Conservation (phyloP, 2,113 vertebrate genomes). For the Gracilinanus agilis region DNA sequence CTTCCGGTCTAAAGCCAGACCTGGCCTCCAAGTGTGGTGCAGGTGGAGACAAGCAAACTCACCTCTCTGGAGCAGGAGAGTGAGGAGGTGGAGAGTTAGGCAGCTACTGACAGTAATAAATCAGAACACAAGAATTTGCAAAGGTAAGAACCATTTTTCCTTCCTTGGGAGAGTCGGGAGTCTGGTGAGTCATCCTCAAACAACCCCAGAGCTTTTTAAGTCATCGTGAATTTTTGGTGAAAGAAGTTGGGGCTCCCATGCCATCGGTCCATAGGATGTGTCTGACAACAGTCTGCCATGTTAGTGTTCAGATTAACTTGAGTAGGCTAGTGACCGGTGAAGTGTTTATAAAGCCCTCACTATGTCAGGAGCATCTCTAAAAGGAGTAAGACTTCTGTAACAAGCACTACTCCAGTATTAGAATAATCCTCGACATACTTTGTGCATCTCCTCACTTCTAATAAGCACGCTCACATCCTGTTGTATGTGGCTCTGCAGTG, state of each 20-base stretch:
- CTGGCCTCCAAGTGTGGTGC: neutral
- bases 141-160: neutral
- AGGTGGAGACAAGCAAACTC: neutral
- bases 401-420: neutral
- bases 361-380: neutral
- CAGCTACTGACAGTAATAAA: neutral
- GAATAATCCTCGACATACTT: neutral
- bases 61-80: neutral
- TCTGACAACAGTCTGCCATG: neutral
- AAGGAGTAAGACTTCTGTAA: neutral
- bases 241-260: neutral
- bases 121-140: neutral
- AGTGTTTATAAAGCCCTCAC: neutral
- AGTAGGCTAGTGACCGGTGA: neutral
- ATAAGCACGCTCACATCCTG: neutral
- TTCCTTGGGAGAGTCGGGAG: neutral
- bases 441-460: neutral
- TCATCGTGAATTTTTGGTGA: neutral
- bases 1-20: neutral
- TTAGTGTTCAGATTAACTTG: neutral
- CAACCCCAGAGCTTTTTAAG: neutral
- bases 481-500: neutral
- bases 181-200: neutral
- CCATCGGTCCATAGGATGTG: neutral
- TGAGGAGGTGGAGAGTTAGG: neutral